Conservation (phyloP, 1,140 invertebrate genomes). For the Musca vetustissima region DNA sequence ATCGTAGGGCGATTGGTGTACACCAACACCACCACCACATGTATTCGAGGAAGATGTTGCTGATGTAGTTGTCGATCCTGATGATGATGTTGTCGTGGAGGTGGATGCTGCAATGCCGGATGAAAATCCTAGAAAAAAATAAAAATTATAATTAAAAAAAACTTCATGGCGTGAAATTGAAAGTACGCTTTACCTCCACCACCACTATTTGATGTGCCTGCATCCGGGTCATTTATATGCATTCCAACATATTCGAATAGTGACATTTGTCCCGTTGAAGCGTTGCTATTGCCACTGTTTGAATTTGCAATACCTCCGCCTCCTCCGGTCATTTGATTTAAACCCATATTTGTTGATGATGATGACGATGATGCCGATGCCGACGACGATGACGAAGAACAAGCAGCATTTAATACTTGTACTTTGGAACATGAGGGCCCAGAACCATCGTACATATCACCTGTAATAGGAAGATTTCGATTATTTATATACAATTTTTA, state of each 20-base stretch:
- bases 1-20: slow-evolving; percentile 84
- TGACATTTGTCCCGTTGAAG: not conserved
- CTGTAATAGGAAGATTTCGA: slow-evolving; percentile 12
- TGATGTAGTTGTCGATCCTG: slow-evolving; percentile 48
- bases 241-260: slow-evolving; percentile 15
- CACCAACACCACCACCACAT: no score
- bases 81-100: not conserved
- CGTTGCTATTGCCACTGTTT: not conserved
- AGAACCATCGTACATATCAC: slow-evolving; percentile 23
- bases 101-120: slow-evolving; percentile 4
- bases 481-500: no score
- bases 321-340: slow-evolving; percentile 2
- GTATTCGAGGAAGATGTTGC: slow-evolving; percentile 57
- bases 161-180: no score
- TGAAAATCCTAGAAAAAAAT: not conserved
- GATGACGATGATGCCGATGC: slow-evolving; percentile 6
- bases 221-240: slow-evolving; percentile 20
- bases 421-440: slow-evolving; percentile 17
- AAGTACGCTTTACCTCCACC: slow-evolving; percentile 15
- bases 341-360: slow-evolving; percentile 10
- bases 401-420: slow-evolving; percentile 9
- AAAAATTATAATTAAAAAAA: not conserved
- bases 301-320: not conserved
- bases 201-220: slow-evolving; percentile 8
- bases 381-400: no score